Percentiles rank a stretch among this genome's conserved stretches.
Evolutionary conservation across 2,888 invertebrate species (phyloP).

Genomic region (Leucoma salicis): DNA sequence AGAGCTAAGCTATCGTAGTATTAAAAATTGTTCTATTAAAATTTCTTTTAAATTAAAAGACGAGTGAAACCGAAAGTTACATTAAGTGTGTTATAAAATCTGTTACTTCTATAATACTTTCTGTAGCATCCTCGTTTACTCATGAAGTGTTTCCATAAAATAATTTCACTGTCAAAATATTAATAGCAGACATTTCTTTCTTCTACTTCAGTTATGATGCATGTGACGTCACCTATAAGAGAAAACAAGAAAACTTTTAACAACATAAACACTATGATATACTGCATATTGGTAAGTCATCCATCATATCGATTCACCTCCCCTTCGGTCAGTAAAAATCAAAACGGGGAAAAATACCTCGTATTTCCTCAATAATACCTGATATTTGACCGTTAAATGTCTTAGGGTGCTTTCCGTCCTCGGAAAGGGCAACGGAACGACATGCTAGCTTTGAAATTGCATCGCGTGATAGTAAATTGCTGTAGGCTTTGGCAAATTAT

Average conservation of each 20-base stretch:
- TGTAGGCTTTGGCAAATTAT: constrained; percentile 51
- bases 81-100: too few species aligned
- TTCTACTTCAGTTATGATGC: not conserved
- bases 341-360: constrained; percentile 23
- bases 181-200: not conserved
- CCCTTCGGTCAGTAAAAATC: constrained; percentile 11
- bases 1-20: too few species aligned
- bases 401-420: constrained; percentile 38
- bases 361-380: constrained; percentile 36
- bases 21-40: too few species aligned
- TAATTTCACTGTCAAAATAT: not conserved
- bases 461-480: constrained; percentile 59
- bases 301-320: constrained; percentile 7
- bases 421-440: constrained; percentile 49
- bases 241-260: constrained; percentile 1
- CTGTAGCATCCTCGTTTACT: too few species aligned
- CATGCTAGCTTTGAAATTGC: constrained; percentile 52
- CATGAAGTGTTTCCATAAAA: too few species aligned
- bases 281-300: constrained; percentile 1
- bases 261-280: not conserved
- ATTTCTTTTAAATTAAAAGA: too few species aligned
- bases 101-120: too few species aligned
- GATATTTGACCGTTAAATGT: constrained; percentile 53
- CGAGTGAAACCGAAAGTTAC: too few species aligned
- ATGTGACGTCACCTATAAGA: not conserved